Evolutionary conservation across 1,140 invertebrate species (phyloP).

Genomic region (Drosophila guanche): DNA sequence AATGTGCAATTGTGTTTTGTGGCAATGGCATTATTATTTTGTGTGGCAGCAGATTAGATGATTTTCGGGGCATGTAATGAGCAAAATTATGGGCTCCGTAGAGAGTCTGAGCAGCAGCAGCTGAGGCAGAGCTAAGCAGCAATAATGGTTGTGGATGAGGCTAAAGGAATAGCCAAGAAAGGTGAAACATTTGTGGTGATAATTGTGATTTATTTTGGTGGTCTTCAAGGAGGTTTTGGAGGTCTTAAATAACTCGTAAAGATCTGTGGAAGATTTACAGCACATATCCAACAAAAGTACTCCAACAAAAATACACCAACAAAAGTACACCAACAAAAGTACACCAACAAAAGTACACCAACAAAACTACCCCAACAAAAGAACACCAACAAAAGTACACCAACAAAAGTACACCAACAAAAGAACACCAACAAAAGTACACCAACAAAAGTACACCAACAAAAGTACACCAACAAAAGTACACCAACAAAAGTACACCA

Average conservation of each 20-base stretch:
- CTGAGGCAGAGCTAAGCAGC: background rate
- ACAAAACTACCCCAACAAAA: background rate
- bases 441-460: too few relatives aligned
- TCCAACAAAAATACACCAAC: too few relatives aligned
- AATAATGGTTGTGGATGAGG: background rate
- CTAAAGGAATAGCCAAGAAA: too few relatives aligned
- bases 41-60: conserved; percentile 22
- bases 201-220: too few relatives aligned
- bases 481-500: too few relatives aligned
- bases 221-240: too few relatives aligned
- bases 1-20: conserved; percentile 63
- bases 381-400: background rate
- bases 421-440: background rate
- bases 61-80: conserved; percentile 21
- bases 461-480: too few relatives aligned
- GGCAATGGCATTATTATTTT: conserved; percentile 13
- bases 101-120: background rate
- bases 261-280: too few relatives aligned
- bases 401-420: background rate
- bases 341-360: background rate
- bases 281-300: too few relatives aligned
- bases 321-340: too few relatives aligned
- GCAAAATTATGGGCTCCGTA: conserved; percentile 5
- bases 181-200: too few relatives aligned
- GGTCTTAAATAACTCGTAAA: too few relatives aligned